Conservation (phyloP, 1,140 invertebrate genomes). For the Brachionus koreanus region DNA sequence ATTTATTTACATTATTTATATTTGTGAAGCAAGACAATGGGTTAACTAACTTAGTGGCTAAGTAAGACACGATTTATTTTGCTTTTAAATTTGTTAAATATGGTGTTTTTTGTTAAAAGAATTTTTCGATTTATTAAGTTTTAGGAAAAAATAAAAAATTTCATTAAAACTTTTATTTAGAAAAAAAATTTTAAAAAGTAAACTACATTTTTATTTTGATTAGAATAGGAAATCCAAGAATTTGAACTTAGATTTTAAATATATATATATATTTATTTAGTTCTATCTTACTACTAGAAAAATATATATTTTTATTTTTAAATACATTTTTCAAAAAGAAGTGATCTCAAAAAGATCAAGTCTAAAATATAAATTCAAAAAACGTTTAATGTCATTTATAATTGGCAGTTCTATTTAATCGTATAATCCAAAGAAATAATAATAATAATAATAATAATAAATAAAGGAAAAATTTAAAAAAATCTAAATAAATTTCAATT, state of each 20-base stretch:
- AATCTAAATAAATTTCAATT: constrained; percentile 5
- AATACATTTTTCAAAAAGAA: not conserved
- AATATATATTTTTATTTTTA: not conserved
- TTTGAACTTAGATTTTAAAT: not conserved
- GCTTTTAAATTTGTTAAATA: too few relatives aligned
- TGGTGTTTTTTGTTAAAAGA: too few relatives aligned
- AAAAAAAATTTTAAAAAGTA: not conserved
- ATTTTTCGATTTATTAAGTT: not conserved
- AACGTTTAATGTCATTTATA: not conserved
- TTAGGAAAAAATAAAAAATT: not conserved
- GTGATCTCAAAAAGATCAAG: not conserved
- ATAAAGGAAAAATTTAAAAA: not conserved
- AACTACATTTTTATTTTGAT: not conserved
- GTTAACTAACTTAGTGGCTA: too few relatives aligned
- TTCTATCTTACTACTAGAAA: not conserved
- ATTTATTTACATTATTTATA: too few relatives aligned
- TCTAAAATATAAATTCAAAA: not conserved
- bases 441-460: not conserved
- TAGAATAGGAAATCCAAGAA: not conserved
- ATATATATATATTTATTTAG: not conserved
- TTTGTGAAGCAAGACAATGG: too few relatives aligned
- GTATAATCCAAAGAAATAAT: not conserved
- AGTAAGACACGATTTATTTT: too few relatives aligned
- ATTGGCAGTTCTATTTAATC: not conserved
- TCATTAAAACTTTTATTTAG: constrained; percentile 25